Evolutionary conservation across 1,140 invertebrate species (phyloP).

Genomic region (Schlechtendalia chinensis): DNA sequence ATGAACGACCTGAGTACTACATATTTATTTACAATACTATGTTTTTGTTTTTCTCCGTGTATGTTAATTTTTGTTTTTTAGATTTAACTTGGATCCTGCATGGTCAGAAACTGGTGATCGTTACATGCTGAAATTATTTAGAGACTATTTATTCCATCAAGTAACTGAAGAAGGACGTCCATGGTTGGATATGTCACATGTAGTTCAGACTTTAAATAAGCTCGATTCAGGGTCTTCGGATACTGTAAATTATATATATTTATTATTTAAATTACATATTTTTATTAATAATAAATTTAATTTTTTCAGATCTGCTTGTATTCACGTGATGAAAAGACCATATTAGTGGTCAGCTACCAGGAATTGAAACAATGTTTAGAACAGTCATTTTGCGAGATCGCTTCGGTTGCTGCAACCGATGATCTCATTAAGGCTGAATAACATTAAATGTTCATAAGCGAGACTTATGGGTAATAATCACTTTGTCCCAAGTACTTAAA

Average conservation of each 20-base stretch:
- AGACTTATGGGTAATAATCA: not conserved
- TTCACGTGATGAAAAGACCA: slow-evolving; percentile 92
- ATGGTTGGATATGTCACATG: slow-evolving; percentile 94
- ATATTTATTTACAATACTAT: slow-evolving; percentile 19
- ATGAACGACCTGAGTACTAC: slow-evolving; percentile 90
- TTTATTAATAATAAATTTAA: not conserved
- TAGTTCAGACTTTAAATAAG: slow-evolving; percentile 92
- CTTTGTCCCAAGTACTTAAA: slow-evolving; percentile 39
- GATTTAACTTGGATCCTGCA: slow-evolving; percentile 84
- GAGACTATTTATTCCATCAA: slow-evolving; percentile 95
- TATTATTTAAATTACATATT: too few relatives aligned
- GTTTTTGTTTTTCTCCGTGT: not conserved
- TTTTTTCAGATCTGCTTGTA: slow-evolving; percentile 82
- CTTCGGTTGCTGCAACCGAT: slow-evolving; percentile 60
- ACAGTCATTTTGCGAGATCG: slow-evolving; percentile 82
- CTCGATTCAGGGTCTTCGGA: slow-evolving; percentile 83
- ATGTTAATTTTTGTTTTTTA: slow-evolving; percentile 56
- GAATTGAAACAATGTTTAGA: slow-evolving; percentile 94
- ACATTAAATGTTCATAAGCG: not conserved
- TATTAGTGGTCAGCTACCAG: slow-evolving; percentile 89
- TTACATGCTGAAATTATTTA: slow-evolving; percentile 96
- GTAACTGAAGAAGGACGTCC: slow-evolving; percentile 88
- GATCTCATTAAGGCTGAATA: slow-evolving; percentile 47
- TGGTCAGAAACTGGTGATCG: slow-evolving; percentile 97
- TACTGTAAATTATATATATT: slow-evolving; percentile 64